Conservation (phyloP, 2,888 invertebrate species). For the Lithophane ornitopus region DNA sequence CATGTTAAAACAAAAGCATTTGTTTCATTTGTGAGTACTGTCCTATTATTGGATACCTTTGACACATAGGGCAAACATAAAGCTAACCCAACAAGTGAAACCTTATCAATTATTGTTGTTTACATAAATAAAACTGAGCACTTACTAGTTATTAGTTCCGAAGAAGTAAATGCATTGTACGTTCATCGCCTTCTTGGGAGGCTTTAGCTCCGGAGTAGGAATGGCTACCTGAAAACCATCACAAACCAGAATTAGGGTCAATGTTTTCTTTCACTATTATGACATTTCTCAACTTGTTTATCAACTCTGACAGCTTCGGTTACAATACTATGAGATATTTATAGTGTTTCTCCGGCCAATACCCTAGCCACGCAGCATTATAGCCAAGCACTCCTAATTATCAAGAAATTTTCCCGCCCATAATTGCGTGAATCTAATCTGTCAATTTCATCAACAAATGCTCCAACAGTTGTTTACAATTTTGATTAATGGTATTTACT, state of each 20-base stretch:
- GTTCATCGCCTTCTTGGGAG: slow-evolving; percentile 93
- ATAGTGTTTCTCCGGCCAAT: slow-evolving; percentile 20
- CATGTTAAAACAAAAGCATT: neutral
- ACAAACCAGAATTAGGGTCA: slow-evolving; percentile 72
- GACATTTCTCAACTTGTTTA: slow-evolving; percentile 40
- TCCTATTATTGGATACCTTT: neutral
- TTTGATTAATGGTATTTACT: slow-evolving; percentile 27
- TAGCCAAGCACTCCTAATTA: slow-evolving; percentile 62
- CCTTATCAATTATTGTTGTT: slow-evolving; percentile 30
- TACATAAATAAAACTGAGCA: slow-evolving; percentile 70
- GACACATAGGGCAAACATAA: neutral
- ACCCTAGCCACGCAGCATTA: slow-evolving; percentile 58
- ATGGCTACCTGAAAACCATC: slow-evolving; percentile 93
- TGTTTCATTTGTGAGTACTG: neutral
- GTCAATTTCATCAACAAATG: slow-evolving; percentile 64
- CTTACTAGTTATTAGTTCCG: slow-evolving; percentile 99
- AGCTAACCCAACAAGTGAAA: slow-evolving; percentile 12
- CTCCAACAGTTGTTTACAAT: slow-evolving; percentile 52
- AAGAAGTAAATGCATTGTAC: slow-evolving; percentile 97
- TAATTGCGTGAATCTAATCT: slow-evolving; percentile 58
- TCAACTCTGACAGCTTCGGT: slow-evolving; percentile 6
- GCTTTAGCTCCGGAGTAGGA: slow-evolving; percentile 94
- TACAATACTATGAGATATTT: neutral
- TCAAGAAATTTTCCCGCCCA: slow-evolving; percentile 79
- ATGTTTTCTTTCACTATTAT: slow-evolving; percentile 51